Evolutionary conservation across 1,140 invertebrate species (phyloP).

Genomic region (Dendrolimus kikuchii): DNA sequence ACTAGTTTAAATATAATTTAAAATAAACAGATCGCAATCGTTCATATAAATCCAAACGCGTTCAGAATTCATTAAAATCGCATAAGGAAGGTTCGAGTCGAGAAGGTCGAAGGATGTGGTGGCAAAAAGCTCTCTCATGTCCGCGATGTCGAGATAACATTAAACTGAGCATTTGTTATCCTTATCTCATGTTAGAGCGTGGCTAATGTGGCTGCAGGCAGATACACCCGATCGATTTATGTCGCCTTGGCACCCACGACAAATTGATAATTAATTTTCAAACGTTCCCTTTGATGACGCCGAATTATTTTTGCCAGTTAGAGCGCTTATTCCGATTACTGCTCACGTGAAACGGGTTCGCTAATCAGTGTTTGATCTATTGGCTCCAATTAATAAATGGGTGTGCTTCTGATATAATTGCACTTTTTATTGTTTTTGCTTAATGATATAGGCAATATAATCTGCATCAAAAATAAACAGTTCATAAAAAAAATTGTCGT

Average conservation of each 20-base stretch:
- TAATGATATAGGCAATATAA: no score
- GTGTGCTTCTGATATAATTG: no score
- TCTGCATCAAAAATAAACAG: no score
- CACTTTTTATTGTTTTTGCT: no score
- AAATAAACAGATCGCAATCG: no score
- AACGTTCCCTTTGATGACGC: slow-evolving; percentile 58
- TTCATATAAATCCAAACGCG: no score
- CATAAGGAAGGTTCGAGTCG: slow-evolving; percentile 14
- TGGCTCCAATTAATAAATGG: no score
- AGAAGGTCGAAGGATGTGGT: slow-evolving; percentile 58
- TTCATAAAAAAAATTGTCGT: no score
- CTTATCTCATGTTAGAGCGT: slow-evolving; percentile 64
- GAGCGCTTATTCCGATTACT: slow-evolving; percentile 2
- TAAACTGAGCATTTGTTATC: slow-evolving; percentile 71
- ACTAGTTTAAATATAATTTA: no score
- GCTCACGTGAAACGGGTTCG: slow-evolving; percentile 8
- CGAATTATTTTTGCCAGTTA: slow-evolving; percentile 57
- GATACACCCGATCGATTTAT: slow-evolving; percentile 67
- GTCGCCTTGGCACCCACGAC: slow-evolving; percentile 66
- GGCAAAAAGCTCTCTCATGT: slow-evolving; percentile 70
- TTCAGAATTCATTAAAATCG: slow-evolving; percentile 20
- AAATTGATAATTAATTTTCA: slow-evolving; percentile 72
- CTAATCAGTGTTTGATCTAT: not conserved
- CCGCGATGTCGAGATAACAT: slow-evolving; percentile 68
- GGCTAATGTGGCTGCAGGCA: slow-evolving; percentile 64